Conservation (phyloP, 2,113 vertebrate species). For the Calypte anna region DNA sequence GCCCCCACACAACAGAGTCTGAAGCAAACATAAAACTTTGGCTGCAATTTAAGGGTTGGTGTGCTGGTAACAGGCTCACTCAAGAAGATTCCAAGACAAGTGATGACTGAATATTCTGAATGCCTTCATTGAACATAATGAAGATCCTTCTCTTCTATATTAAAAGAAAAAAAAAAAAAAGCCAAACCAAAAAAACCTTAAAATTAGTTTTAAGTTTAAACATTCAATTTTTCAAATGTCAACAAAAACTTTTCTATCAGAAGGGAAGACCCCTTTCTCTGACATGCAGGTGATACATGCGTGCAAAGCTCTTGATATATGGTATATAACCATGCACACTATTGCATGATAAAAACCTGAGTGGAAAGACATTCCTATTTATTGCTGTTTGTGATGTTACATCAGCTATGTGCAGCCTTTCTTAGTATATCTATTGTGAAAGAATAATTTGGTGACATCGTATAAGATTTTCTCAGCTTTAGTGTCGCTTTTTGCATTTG, state of each 20-base stretch:
- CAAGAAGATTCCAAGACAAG: not conserved
- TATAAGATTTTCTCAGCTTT: not conserved
- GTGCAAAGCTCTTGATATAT: not conserved
- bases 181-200: not conserved
- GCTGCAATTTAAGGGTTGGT: not conserved
- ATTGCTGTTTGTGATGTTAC: not conserved
- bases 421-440: not conserved
- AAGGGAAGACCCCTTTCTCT: not conserved
- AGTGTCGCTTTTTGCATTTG: not conserved
- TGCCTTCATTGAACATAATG: not conserved
- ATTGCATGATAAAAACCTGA: not conserved
- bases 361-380: not conserved
- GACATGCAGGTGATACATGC: no score
- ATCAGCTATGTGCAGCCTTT: not conserved
- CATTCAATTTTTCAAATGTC: not conserved
- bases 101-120: not conserved
- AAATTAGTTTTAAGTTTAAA: not conserved
- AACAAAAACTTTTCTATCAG: not conserved
- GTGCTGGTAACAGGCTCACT: not conserved
- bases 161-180: not conserved
- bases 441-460: not conserved
- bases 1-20: fast-evolving
- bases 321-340: not conserved
- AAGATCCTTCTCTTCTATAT: not conserved
- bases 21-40: not conserved